Percentiles rank a stretch among this genome's conserved stretches.
Evolutionary conservation across 2,888 invertebrate species (phyloP).

Genomic region (Siphonodentalium dalli): DNA sequence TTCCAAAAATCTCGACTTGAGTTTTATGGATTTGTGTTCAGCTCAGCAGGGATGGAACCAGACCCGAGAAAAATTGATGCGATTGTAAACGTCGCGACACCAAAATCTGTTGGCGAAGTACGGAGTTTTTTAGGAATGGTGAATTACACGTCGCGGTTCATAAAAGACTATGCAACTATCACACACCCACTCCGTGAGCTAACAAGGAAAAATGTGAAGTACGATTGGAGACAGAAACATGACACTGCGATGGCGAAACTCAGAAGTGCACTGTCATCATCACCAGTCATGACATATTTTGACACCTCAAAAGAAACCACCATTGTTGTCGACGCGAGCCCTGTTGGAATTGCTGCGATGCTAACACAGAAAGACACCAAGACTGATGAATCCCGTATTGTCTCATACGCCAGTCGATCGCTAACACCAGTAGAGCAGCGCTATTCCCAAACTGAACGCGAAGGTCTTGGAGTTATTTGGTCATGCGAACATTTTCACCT

Average conservation of each 20-base stretch:
- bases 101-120: slow-evolving; percentile 32
- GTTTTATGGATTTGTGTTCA: slow-evolving; percentile 26
- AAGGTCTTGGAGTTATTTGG: not conserved
- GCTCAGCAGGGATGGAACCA: slow-evolving; percentile 20
- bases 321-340: slow-evolving; percentile 31
- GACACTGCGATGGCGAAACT: slow-evolving; percentile 27
- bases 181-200: slow-evolving; percentile 36
- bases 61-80: slow-evolving; percentile 33
- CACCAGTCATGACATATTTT: slow-evolving; percentile 27
- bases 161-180: slow-evolving; percentile 32
- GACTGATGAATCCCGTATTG: slow-evolving; percentile 15
- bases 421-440: slow-evolving; percentile 28
- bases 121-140: slow-evolving; percentile 38
- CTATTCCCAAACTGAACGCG: slow-evolving; percentile 22
- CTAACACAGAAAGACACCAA: slow-evolving; percentile 24
- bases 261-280: slow-evolving; percentile 25
- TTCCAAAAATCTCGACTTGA: slow-evolving; percentile 25
- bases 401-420: slow-evolving; percentile 24
- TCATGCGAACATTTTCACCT: slow-evolving; percentile 28
- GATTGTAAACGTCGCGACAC: slow-evolving; percentile 25
- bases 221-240: slow-evolving; percentile 30
- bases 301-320: slow-evolving; percentile 23
- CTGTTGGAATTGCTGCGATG: slow-evolving; percentile 30
- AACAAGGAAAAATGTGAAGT: slow-evolving; percentile 26
- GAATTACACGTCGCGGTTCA: slow-evolving; percentile 37